Base-by-base conservation (phyloP, 2,888 invertebrate species). In the Drosophila macrospina region DNA sequence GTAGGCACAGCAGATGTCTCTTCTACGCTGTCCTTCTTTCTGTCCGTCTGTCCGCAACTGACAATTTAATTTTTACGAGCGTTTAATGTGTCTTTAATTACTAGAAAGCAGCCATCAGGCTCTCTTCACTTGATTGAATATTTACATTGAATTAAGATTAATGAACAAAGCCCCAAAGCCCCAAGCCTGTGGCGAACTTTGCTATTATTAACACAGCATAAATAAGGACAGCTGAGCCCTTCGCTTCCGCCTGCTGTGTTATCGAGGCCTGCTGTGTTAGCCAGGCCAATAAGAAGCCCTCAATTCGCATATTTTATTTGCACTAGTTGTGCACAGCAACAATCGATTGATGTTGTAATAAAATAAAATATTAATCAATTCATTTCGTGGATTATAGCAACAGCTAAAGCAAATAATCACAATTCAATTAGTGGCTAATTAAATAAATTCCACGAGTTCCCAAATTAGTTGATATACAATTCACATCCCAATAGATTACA, bases 1-100 rank as follows among this genome's bases (percentile, higher is more conserved):
- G 15, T 36, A 34, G 60, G 13, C 45, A 36, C 47, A 34, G 20
- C 61, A 62, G 54, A 39, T 55, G 55, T 7, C 57, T 11, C 20
- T 16, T 8, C 30, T 36, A 32, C 24, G n/a, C 15, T 10, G 8
- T 48, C 34, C 5, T 0, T 42, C 36, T 20, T 13, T 50, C 52
- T 24, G 24, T 13, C 44, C 15, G 24, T 24, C 13, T 44, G 36
- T 34, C 36, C 36, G 13, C 34, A 67, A 57, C 59, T 66, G 85
- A 47, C 82, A 87, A 76, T 88, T 88, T 79, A 76, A 87, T 79
- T 87, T 87, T 85, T 76, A 83, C 83, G 88, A 85, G 69, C 74
- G 34, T 71, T 74, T 85, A 83, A 87, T 83, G 87, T 68, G 67
- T 32, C 70, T 78, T 83, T 83, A 87, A 83, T 83, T 83, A 81